These are phyloP conservation scores for Lampropteryx suffumata DNA, from an alignment of 2,888 invertebrate species.

Conservation along the genomic window DNA sequence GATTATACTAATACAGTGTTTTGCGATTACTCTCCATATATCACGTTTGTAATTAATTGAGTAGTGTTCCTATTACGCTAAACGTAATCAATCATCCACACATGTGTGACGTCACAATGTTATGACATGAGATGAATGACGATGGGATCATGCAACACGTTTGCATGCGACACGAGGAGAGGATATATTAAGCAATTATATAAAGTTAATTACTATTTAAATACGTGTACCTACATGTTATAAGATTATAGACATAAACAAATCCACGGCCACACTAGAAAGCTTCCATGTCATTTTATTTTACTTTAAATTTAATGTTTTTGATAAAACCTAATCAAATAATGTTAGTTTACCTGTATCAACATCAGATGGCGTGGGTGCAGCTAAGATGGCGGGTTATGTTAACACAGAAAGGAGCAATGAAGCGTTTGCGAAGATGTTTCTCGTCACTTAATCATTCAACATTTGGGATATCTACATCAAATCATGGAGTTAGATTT, in stretches of 20 bases:
- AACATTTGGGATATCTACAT: too few relatives aligned
- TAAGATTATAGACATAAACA: too few relatives aligned
- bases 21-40: constrained; percentile 27
- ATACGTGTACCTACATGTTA: too few relatives aligned
- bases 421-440: constrained; percentile 55
- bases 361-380: constrained; percentile 51
- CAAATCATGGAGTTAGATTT: too few relatives aligned
- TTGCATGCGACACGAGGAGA: constrained; percentile 22
- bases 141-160: constrained; percentile 26
- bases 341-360: constrained; percentile 13
- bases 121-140: constrained; percentile 35
- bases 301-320: too few relatives aligned
- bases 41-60: constrained; percentile 31
- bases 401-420: constrained; percentile 46
- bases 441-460: constrained; percentile 42
- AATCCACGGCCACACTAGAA: not conserved
- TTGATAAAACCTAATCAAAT: not conserved
- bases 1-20: too few relatives aligned
- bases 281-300: not conserved
- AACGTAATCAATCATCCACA: constrained; percentile 31
- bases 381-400: constrained; percentile 42
- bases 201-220: not conserved
- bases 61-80: constrained; percentile 34
- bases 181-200: constrained; percentile 5
- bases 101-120: constrained; percentile 36